phyloP scores from a whole-genome alignment of 2,888 invertebrate species.

The Eretmocerus hayati region DNA sequence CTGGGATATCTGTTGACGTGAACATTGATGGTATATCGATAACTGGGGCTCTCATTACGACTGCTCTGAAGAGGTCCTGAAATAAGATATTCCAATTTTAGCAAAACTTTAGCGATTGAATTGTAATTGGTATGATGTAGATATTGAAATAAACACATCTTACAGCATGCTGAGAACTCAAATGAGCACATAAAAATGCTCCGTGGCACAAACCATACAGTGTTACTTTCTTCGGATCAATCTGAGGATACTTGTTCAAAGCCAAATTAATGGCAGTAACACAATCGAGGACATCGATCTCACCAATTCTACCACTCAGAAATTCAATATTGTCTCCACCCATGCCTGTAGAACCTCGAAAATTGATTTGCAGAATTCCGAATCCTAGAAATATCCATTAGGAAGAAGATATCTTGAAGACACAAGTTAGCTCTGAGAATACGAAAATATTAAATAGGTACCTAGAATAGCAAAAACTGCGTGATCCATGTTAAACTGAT shows the following conservation, averaged over 20 bases:
- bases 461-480: constrained; percentile 59
- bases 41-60: constrained; percentile 76
- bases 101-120: no score
- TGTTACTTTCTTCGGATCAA: constrained; percentile 58
- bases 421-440: neutral
- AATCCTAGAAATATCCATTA: constrained; percentile 51
- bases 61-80: constrained; percentile 60
- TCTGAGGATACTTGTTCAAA: constrained; percentile 50
- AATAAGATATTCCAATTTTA: constrained; percentile 25
- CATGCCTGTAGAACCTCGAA: constrained; percentile 70
- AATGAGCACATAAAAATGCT: constrained; percentile 77
- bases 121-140: no score
- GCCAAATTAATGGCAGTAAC: constrained; percentile 58
- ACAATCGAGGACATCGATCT: constrained; percentile 74
- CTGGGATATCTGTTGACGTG: constrained; percentile 75
- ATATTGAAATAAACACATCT: constrained; percentile 7
- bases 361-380: constrained; percentile 63
- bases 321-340: constrained; percentile 66
- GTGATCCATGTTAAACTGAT: constrained; percentile 57
- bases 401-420: neutral
- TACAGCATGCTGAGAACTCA: constrained; percentile 77
- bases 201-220: constrained; percentile 77
- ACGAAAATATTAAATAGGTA: constrained; percentile 31
- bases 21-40: constrained; percentile 69
- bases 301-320: constrained; percentile 67